Evolutionary conservation across 1,140 invertebrate species (phyloP).

Genomic region (Phortica variegata): DNA sequence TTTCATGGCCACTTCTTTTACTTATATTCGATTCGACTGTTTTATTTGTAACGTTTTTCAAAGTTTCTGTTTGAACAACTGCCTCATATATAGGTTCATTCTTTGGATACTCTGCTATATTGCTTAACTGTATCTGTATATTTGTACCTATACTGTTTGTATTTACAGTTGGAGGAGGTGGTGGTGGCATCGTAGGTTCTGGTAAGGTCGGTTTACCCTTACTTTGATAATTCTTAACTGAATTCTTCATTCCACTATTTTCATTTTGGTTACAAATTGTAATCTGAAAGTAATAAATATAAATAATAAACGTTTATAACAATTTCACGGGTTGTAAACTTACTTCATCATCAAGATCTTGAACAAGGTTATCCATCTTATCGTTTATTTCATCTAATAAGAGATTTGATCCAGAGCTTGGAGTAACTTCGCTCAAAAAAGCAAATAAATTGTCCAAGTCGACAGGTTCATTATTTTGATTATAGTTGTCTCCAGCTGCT

Average conservation of each 20-base stretch:
- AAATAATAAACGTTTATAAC: not conserved
- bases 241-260: too few species aligned
- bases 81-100: slow-evolving; percentile 82
- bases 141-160: slow-evolving; percentile 49
- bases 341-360: slow-evolving; percentile 72
- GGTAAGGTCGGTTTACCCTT: slow-evolving; percentile 66
- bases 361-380: slow-evolving; percentile 78
- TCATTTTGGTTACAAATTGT: slow-evolving; percentile 23
- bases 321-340: too few species aligned
- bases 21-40: not conserved
- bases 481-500: slow-evolving; percentile 11
- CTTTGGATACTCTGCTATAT: slow-evolving; percentile 10
- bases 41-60: not conserved
- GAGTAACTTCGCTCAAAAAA: slow-evolving; percentile 82
- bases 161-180: slow-evolving; percentile 56
- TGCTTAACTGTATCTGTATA: too few species aligned
- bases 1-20: not conserved
- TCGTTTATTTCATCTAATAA: slow-evolving; percentile 83
- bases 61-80: slow-evolving; percentile 56
- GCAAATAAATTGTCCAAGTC: slow-evolving; percentile 93
- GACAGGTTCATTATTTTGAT: slow-evolving; percentile 68
- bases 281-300: slow-evolving; percentile 20
- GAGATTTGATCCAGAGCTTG: slow-evolving; percentile 57
- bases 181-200: slow-evolving; percentile 73
- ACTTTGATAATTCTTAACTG: slow-evolving; percentile 40